Conservation (phyloP, 64 coral and sea anemone genomes). For the Stichodactyla helianthus region DNA sequence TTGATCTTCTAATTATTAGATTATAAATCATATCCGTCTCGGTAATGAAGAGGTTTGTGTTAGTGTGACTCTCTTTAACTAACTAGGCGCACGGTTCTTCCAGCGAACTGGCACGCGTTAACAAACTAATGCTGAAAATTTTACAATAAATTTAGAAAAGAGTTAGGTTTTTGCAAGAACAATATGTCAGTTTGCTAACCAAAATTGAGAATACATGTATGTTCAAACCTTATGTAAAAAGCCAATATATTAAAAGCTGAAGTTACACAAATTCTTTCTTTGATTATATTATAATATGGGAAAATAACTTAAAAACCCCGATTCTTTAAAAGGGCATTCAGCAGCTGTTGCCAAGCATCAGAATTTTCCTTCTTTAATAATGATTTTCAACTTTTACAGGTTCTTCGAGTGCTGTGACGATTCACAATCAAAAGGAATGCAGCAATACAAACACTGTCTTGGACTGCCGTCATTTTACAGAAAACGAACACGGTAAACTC, state of each 20-base stretch:
- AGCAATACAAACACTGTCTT: background rate
- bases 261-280: too few species aligned
- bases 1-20: background rate
- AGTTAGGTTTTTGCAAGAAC: too few species aligned
- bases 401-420: background rate
- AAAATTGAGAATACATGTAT: too few species aligned
- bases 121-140: too few species aligned
- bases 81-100: background rate
- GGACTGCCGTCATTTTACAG: background rate
- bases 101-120: background rate
- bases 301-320: too few species aligned
- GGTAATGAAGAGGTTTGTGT: background rate
- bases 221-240: too few species aligned
- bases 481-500: background rate
- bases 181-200: too few species aligned
- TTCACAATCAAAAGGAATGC: background rate
- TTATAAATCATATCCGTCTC: background rate
- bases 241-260: too few species aligned
- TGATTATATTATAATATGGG: too few species aligned
- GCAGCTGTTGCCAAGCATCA: too few species aligned
- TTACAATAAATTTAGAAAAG: too few species aligned
- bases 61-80: background rate
- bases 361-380: background rate
- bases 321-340: background rate
- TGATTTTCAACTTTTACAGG: background rate